Evolutionary conservation across 2,113 vertebrate species (phyloP), one percentile per base, ranked within the genome.

Genomic region (Laticauda laticaudata): DNA sequence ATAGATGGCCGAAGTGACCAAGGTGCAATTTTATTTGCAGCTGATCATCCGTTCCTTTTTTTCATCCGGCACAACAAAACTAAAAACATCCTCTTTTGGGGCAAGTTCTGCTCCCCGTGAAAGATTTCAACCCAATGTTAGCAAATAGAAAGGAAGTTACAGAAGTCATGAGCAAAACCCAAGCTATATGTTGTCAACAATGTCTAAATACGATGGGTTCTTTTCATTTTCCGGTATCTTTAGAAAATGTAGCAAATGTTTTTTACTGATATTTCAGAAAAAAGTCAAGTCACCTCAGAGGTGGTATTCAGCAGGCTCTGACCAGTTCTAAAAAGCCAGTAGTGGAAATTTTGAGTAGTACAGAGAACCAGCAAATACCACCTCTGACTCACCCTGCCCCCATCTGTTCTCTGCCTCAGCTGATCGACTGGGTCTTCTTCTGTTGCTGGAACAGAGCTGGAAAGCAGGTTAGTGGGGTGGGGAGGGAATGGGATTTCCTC

Each of bases 11-110:
- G 85, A 53, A 92, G 91, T 61, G 85, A 87, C 3, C 55, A 14
- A 0, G 94, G 96, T 4, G 64, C 97, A 3, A 8, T 95, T 11
- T 29, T 45, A 24, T 99, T 99, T 94, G 95, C 96, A 21, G 98
- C 98, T 3, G 98, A 99, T 75, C 99, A 99, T n/a, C 99, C 99
- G 85, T 99, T 99, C 95, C 95, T 99, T 55, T 99, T 99, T 96
- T 98, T 98, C 92, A 98, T 99, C 93, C 95, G 97, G 54, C 97
- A 99, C 86, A 99, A 98, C 90, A 75, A 94, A 87, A 97, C 98
- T 64, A 96, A 94, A 20, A 98, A 91, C 56, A 92, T 99, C 8
- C 97, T 99, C 87, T 99, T 99, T 93, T 96, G 96, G 1, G 98
- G 98, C 3, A 98, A 98, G 75, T 98, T 98, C 93, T 97, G 97